phyloP scores from a whole-genome alignment of 2,113 vertebrate species.

The Paramormyrops kingsleyae region DNA sequence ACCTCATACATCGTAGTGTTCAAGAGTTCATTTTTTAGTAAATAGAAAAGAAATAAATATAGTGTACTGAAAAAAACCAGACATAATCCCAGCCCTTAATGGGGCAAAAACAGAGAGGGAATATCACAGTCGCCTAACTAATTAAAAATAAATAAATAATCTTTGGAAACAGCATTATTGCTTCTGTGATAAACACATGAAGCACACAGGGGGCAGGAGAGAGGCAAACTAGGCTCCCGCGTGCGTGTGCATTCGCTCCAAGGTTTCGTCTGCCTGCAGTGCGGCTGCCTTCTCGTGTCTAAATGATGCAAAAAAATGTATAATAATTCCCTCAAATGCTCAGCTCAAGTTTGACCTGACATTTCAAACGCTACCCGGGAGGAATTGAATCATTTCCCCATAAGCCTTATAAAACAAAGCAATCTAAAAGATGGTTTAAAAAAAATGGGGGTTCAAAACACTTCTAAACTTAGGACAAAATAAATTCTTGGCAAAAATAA shows the following conservation, averaged over 20 bases:
- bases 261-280: background rate
- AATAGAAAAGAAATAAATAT: slow-evolving; percentile 1
- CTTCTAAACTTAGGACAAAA: background rate
- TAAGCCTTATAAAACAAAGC: background rate
- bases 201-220: background rate
- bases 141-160: slow-evolving; percentile 17
- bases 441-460: background rate
- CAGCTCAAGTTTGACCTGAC: background rate
- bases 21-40: background rate
- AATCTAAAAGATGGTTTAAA: background rate
- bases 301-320: background rate
- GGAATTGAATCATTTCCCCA: background rate
- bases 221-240: background rate
- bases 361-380: background rate
- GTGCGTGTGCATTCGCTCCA: background rate
- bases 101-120: background rate
- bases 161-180: slow-evolving; percentile 45
- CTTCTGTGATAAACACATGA: slow-evolving; percentile 20
- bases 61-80: background rate
- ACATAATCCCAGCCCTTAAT: background rate
- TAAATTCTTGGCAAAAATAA: background rate
- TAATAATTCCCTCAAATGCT: background rate
- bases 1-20: background rate
- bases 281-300: background rate
- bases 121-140: background rate